Evolutionary conservation across 2,113 vertebrate species (phyloP).

Genomic region (Halcyon senegalensis): DNA sequence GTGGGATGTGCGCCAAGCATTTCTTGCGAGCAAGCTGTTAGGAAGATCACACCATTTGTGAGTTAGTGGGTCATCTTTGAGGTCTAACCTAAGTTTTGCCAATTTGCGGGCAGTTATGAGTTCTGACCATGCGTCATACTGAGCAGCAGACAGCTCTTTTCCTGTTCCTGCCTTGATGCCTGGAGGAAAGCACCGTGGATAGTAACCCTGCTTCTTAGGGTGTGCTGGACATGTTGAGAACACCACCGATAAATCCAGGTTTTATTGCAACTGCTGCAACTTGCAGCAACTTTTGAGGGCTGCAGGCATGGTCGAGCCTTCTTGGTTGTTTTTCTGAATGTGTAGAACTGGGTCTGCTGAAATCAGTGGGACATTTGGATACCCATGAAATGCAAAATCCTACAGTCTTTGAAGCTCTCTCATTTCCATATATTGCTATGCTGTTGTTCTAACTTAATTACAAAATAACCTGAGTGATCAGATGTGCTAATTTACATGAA

Average conservation of each 20-base stretch:
- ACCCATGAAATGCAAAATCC: background rate
- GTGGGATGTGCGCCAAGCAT: background rate
- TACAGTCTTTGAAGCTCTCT: background rate
- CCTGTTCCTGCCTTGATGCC: background rate
- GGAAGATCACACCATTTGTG: background rate
- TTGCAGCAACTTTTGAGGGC: background rate
- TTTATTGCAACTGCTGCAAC: background rate
- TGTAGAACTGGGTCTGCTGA: background rate
- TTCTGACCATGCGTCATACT: fast-evolving
- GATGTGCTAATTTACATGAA: background rate
- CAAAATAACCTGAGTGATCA: background rate
- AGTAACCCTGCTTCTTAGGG: background rate
- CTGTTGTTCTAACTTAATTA: background rate
- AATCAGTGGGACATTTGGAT: background rate
- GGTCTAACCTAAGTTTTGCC: background rate
- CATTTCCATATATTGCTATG: background rate
- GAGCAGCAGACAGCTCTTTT: background rate
- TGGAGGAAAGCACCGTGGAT: background rate
- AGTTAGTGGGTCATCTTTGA: background rate
- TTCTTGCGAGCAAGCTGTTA: fast-evolving
- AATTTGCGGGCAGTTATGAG: fast-evolving
- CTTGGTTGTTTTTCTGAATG: background rate
- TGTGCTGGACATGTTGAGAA: no score
- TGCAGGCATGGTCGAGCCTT: background rate
- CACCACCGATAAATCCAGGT: background rate